phyloP scores from a whole-genome alignment of 2,113 vertebrate species.

The Callithrix jacchus region DNA sequence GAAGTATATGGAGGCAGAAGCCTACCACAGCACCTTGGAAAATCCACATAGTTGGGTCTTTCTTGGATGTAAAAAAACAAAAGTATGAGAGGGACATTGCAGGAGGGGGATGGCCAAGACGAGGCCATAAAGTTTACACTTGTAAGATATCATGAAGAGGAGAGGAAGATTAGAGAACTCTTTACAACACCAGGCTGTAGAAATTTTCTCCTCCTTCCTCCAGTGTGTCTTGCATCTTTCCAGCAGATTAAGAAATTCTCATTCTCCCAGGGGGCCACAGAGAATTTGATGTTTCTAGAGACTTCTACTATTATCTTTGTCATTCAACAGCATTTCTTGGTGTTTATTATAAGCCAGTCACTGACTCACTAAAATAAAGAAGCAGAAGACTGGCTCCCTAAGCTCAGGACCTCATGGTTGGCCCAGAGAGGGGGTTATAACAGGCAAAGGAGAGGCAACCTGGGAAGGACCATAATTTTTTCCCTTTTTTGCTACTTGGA shows the following conservation, averaged over 20 bases:
- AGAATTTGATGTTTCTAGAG: neutral
- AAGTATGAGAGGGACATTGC: neutral
- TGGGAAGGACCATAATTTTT: neutral
- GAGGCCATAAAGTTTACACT: neutral
- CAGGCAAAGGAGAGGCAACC: neutral
- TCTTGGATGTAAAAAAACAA: neutral
- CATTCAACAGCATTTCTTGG: neutral
- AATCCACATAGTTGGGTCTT: neutral
- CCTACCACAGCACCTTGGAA: neutral
- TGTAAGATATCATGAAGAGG: neutral
- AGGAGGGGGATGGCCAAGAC: neutral
- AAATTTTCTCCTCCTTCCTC: neutral
- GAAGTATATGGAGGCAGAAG: fast-evolving
- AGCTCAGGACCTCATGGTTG: neutral
- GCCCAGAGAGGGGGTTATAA: neutral
- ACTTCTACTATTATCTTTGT: neutral
- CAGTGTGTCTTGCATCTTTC: neutral
- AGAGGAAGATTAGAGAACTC: neutral
- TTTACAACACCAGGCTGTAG: neutral
- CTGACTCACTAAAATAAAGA: neutral
- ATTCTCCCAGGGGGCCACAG: too few species aligned
- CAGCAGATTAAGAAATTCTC: neutral
- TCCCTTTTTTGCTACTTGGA: slow-evolving; percentile 23
- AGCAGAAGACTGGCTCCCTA: neutral
- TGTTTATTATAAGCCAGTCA: neutral